phyloP scores from a whole-genome alignment of 2,113 vertebrate species.

The Sinocyclocheilus anophthalmus region DNA sequence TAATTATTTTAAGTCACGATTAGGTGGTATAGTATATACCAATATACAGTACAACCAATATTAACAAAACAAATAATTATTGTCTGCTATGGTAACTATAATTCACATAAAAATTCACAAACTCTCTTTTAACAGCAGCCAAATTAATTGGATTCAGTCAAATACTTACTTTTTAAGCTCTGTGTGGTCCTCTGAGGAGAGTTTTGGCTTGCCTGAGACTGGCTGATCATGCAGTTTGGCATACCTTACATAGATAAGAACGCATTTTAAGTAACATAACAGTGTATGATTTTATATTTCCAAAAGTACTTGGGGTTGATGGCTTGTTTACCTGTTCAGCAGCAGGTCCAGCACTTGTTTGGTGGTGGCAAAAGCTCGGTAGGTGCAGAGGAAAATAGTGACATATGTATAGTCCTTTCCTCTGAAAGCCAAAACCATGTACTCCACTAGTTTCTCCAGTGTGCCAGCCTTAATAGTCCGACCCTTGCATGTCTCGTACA shows the following conservation, averaged over 20 bases:
- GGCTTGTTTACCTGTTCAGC: conserved; percentile 82
- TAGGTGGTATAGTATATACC: too few relatives aligned
- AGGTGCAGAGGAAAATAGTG: conserved; percentile 98
- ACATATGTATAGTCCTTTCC: conserved; percentile 97
- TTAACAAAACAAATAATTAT: background rate
- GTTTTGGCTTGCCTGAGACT: conserved; percentile 77
- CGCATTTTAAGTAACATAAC: background rate
- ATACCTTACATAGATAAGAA: conserved; percentile 74
- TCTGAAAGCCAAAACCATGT: conserved; percentile 94
- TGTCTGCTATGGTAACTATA: background rate
- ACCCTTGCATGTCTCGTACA: conserved; percentile 97
- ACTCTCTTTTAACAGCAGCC: background rate
- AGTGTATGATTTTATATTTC: background rate
- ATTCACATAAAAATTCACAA: background rate
- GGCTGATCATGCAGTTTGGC: conserved; percentile 85
- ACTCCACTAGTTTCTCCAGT: conserved; percentile 96
- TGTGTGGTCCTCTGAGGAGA: conserved; percentile 83
- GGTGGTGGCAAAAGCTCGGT: conserved; percentile 91
- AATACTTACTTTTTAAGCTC: conserved; percentile 89
- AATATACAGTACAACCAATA: too few relatives aligned
- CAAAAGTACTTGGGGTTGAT: background rate
- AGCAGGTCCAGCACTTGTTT: conserved; percentile 96
- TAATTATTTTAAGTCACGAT: background rate
- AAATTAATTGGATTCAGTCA: background rate
- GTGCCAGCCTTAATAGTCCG: conserved; percentile 96